These are phyloP conservation scores for Hirtodrosophila cameraria DNA, from an alignment of 2,888 invertebrate species.

Conservation along the genomic window DNA sequence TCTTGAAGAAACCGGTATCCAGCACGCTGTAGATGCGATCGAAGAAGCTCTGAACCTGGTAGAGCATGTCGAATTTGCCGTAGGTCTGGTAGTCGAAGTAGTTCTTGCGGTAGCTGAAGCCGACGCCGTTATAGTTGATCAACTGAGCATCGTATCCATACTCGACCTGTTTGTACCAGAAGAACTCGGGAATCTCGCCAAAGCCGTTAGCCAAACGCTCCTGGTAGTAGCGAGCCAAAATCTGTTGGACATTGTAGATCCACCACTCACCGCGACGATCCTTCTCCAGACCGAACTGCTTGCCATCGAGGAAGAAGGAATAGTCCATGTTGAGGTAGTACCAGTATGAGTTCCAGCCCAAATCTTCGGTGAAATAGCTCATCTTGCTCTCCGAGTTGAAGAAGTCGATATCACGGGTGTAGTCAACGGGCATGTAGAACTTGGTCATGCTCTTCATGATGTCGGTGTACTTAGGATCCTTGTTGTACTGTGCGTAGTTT, in stretches of 20 bases:
- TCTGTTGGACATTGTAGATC: conserved; percentile 88
- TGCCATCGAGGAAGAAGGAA: conserved; percentile 87
- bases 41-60: conserved; percentile 81
- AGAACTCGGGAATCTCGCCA: conserved; percentile 86
- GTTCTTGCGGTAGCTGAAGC: conserved; percentile 86
- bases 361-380: conserved; percentile 89
- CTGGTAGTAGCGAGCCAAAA: conserved; percentile 88
- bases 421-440: conserved; percentile 86
- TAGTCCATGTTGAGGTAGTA: conserved; percentile 87
- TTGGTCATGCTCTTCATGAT: conserved; percentile 57
- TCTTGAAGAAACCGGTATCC: conserved; percentile 84
- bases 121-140: conserved; percentile 87
- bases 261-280: conserved; percentile 88
- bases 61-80: conserved; percentile 72
- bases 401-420: conserved; percentile 85
- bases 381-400: conserved; percentile 86
- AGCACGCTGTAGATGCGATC: conserved; percentile 85
- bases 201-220: conserved; percentile 88
- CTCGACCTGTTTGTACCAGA: conserved; percentile 85
- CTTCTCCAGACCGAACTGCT: conserved; percentile 85
- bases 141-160: conserved; percentile 87
- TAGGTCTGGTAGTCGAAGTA: conserved; percentile 75
- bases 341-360: conserved; percentile 88
- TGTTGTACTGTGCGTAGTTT: conserved; percentile 58
- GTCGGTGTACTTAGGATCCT: conserved; percentile 68